These are phyloP conservation scores for Setophaga kirtlandii DNA, from an alignment of 2,113 vertebrate species.

Conservation along the genomic window DNA sequence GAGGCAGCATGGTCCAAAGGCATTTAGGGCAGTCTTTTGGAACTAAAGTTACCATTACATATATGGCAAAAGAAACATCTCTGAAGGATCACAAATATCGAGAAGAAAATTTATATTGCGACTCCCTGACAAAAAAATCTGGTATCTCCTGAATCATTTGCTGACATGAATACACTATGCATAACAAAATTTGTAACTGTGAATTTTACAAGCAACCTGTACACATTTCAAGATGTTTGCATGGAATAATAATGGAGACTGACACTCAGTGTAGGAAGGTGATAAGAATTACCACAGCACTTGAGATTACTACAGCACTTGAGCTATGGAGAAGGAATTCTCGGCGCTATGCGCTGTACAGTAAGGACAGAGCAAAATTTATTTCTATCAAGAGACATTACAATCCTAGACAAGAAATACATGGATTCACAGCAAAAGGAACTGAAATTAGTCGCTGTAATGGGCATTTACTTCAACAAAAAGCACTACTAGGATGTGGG, in stretches of 20 bases:
- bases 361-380: not conserved
- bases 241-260: not conserved
- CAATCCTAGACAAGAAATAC: not conserved
- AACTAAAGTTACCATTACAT: not conserved
- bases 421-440: not conserved
- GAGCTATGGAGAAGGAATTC: not conserved
- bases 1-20: not conserved
- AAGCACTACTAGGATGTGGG: not conserved
- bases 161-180: not conserved
- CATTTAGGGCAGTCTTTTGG: not conserved
- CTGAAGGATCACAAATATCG: not conserved
- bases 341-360: not conserved
- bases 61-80: not conserved
- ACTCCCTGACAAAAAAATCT: no score
- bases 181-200: not conserved
- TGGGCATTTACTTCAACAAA: not conserved
- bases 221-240: not conserved
- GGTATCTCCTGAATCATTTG: not conserved
- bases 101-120: not conserved
- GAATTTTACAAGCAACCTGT: not conserved
- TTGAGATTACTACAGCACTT: not conserved
- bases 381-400: not conserved
- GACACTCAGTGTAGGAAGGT: not conserved
- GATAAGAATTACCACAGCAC: not conserved
- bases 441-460: not conserved